These are phyloP conservation scores for Cottus gobio DNA, from an alignment of 2,113 vertebrate species.

Conservation along the genomic window DNA sequence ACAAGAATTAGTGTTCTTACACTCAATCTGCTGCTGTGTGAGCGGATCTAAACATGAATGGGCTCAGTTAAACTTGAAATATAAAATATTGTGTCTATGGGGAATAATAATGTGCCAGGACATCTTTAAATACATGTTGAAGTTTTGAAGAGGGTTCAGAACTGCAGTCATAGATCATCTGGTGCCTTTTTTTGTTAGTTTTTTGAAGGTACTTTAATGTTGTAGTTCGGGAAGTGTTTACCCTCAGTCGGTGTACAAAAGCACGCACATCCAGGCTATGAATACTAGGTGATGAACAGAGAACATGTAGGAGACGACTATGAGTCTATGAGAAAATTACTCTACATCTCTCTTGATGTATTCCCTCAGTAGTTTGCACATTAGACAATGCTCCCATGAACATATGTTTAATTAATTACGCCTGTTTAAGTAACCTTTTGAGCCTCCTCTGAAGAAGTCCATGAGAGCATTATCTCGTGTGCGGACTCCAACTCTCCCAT, in stretches of 20 bases:
- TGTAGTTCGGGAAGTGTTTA: not conserved
- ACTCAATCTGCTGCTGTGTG: conserved; percentile 22
- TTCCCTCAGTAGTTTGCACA: not conserved
- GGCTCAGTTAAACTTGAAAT: conserved; percentile 22
- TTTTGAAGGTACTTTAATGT: not conserved
- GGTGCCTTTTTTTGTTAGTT: not conserved
- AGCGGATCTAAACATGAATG: conserved; percentile 33
- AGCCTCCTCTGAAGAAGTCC: too few species aligned
- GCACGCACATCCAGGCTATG: not conserved
- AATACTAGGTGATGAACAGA: not conserved
- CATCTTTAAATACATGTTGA: conserved; percentile 8
- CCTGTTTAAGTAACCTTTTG: too few species aligned
- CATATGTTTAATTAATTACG: not conserved
- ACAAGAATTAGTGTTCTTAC: conserved; percentile 65
- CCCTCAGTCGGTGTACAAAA: too few species aligned
- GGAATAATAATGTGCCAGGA: conserved; percentile 8
- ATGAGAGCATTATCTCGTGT: too few species aligned
- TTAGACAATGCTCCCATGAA: not conserved
- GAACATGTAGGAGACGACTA: not conserved
- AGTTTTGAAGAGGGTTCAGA: conserved; percentile 21
- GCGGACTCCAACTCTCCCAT: too few species aligned
- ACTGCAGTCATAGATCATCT: not conserved
- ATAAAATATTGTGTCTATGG: conserved; percentile 13
- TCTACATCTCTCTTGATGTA: too few species aligned
- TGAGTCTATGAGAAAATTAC: too few species aligned